Evolutionary conservation across 1,140 invertebrate species (phyloP).

Genomic region (Conus betulinus): DNA sequence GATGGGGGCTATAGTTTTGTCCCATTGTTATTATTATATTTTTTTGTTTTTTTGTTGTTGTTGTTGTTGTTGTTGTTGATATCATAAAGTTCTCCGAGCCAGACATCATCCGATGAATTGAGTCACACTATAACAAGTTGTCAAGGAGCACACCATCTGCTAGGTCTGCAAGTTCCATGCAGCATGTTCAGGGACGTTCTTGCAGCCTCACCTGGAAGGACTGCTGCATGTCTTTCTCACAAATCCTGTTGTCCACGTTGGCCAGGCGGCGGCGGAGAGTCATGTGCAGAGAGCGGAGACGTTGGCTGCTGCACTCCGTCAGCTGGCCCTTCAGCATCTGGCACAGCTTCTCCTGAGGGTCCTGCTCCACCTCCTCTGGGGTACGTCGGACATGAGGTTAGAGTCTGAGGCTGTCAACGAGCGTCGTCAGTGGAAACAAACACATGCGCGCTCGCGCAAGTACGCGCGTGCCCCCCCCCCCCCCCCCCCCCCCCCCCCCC

Average conservation of each 20-base stretch:
- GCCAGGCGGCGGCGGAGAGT: constrained; percentile 58
- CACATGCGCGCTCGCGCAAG: background rate
- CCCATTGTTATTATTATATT: too few species aligned
- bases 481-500: too few species aligned
- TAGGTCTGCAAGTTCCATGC: too few species aligned
- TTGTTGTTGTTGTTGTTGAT: background rate
- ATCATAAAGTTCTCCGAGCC: background rate
- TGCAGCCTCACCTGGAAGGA: constrained; percentile 56
- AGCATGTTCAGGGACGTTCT: too few species aligned
- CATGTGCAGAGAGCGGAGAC: constrained; percentile 65
- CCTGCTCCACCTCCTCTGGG: constrained; percentile 4
- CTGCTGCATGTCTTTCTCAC: constrained; percentile 58
- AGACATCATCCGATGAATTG: background rate
- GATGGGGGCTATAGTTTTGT: too few species aligned
- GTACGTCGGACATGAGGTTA: too few species aligned
- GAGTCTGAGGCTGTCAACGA: too few species aligned
- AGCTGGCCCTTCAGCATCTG: constrained; percentile 50
- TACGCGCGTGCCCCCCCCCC: too few species aligned
- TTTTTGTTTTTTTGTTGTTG: too few species aligned
- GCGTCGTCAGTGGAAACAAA: too few species aligned
- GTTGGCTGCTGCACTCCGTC: constrained; percentile 61
- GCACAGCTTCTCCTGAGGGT: constrained; percentile 55
- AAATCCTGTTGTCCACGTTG: constrained; percentile 61
- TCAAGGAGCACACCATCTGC: background rate
- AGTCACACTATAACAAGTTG: background rate